These are phyloP conservation scores for Prionailurus viverrinus DNA, from an alignment of 2,113 vertebrate genomes.

Conservation along the genomic window DNA sequence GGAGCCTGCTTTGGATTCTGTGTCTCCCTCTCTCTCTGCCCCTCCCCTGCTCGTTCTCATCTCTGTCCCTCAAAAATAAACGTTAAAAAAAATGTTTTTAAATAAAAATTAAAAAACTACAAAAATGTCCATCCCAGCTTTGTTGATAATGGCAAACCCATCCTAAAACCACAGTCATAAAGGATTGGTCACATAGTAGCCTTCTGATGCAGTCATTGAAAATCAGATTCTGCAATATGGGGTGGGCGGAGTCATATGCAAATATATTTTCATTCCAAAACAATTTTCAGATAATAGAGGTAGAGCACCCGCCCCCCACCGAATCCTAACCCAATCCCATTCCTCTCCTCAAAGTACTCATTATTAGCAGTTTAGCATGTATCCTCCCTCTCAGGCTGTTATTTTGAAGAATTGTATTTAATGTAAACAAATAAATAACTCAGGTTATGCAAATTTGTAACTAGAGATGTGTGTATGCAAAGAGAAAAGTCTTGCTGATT, in stretches of 20 bases:
- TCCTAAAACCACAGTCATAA: conserved; percentile 48
- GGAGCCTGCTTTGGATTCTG: too few relatives aligned
- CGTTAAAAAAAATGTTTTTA: too few relatives aligned
- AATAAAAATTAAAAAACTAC: not conserved
- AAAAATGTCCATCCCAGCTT: conserved; percentile 29
- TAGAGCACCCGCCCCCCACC: not conserved
- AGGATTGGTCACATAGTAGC: not conserved
- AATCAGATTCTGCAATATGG: conserved; percentile 54
- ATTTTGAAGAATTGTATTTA: conserved; percentile 58
- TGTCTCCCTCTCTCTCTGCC: too few relatives aligned
- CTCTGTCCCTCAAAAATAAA: too few relatives aligned
- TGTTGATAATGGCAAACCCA: conserved; percentile 16
- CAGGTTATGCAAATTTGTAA: conserved; percentile 19
- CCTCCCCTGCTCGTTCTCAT: too few relatives aligned
- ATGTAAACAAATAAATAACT: conserved; percentile 69
- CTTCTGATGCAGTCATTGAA: conserved; percentile 44
- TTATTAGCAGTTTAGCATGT: not conserved
- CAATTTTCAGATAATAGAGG: not conserved
- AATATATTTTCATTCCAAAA: conserved; percentile 65
- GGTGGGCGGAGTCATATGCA: not conserved
- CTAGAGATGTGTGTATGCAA: not conserved
- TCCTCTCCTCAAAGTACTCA: not conserved
- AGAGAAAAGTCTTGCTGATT: conserved; percentile 44
- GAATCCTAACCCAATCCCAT: not conserved
- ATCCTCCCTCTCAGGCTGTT: conserved; percentile 29